Base-by-base conservation (phyloP, 1,140 invertebrate genomes). In the Drosophila persimilis region DNA sequence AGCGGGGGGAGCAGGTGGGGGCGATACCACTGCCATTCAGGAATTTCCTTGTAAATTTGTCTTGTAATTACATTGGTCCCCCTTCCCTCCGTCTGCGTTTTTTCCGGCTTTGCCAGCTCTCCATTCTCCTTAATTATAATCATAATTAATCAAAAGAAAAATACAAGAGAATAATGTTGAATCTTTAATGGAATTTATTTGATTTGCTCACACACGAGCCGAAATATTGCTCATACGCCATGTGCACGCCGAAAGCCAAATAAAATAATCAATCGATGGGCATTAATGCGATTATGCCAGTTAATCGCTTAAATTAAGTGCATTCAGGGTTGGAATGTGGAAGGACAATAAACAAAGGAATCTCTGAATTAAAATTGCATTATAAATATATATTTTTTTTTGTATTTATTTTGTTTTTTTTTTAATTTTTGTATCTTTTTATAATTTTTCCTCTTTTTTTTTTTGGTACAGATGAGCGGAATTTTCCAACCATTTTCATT, bases 1-100 rank as follows among this genome's bases (percentile, higher is more conserved):
- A 39, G 24, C 5, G 4, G 24, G 24, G 3, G 39, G 43, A 2
- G 46, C 45, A n/a, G 1, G 22, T 7, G 29, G 50, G 17, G 4
- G 15, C 3, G 15, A 20, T 15, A 47, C 22, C 45, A n/a, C 57
- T 74, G 76, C 59, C 60, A 59, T 59, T 58, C 77, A 81, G 66
- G 55, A 80, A 77, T 77, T 85, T 67, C 59, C 69, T 81, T 70
- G 81, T 80, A 81, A 86, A 81, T 67, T 86, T 85, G 74, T 86
- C 77, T 74, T 85, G 81, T 85, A 86, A 85, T 86, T 85, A 85
- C 81, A 80, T 70, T 73, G 51, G 57, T 13, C 64, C 48, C 57
- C 71, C 35, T 13, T 4, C 7, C 7, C 35, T 1, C 35, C 11
- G 61, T 2, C 44, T 35, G 8, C 48, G 59, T 66, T 56, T 63